Evolutionary conservation across 2,113 vertebrate species (phyloP).

Genomic region (Cololabis saira): DNA sequence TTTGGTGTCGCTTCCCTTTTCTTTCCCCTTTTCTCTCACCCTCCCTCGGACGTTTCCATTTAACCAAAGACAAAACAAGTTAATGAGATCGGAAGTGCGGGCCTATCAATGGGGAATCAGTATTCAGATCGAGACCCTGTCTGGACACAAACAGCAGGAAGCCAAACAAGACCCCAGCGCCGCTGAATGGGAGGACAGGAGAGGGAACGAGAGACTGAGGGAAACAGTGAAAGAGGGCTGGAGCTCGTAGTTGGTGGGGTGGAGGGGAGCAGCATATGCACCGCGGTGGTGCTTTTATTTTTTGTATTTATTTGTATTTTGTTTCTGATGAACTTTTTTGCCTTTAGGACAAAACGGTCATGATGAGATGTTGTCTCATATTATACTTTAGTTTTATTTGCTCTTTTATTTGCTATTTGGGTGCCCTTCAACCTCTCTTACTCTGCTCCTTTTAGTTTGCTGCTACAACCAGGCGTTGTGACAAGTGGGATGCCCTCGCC

Average conservation of each 20-base stretch:
- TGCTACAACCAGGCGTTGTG: background rate
- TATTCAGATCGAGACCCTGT: conserved; percentile 79
- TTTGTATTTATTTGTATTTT: too few relatives aligned
- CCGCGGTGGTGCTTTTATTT: conserved; percentile 4
- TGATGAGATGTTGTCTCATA: too few relatives aligned
- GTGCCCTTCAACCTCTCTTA: conserved; percentile 1
- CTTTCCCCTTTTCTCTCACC: conserved; percentile 48
- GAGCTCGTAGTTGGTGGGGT: conserved; percentile 11
- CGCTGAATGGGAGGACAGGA: conserved; percentile 68
- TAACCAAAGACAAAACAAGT: conserved; percentile 89
- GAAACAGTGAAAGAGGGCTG: conserved; percentile 18
- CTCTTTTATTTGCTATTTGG: background rate
- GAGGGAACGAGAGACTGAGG: conserved; percentile 32
- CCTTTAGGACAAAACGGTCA: background rate
- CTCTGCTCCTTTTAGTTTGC: background rate
- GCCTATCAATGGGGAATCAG: conserved; percentile 82
- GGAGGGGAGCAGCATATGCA: conserved; percentile 12
- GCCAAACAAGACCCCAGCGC: conserved; percentile 74
- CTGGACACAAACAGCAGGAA: conserved; percentile 83
- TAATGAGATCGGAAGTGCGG: conserved; percentile 90
- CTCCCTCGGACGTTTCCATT: conserved; percentile 71
- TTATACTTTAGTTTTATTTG: too few relatives aligned
- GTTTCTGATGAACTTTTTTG: background rate
- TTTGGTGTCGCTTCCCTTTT: conserved; percentile 47
- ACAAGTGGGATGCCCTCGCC: conserved; percentile 12